Evolutionary conservation across 2,797 vertebrate genomes (phyloP), one percentile per base, ranked within the genome.

Genomic region (Argentina silus): DNA sequence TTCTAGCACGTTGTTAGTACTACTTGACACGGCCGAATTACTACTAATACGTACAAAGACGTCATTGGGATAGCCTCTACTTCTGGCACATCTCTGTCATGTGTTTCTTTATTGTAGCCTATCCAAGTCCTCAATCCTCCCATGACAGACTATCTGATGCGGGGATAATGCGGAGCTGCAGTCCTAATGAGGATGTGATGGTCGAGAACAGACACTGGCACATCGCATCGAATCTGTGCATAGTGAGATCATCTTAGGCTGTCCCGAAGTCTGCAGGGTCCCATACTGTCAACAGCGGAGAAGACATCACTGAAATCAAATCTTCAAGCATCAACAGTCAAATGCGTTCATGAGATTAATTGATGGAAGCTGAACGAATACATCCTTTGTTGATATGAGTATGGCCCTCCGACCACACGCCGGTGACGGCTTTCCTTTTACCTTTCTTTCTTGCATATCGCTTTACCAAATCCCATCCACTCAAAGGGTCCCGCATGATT

Each of bases 221-320:
- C 82, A 76, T 61, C 69, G 74, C 78, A 68, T 73, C 81, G 75
- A 64, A n/a, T 23, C 77, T n/a, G 63, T 27, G 80, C 73, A 68
- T 17, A 76, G 45, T 63, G 75, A 78, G 73, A 75, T 81, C 81
- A 75, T 62, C 10, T 60, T 10, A 51, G 51, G 72, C 55, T 62
- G 5, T 23, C 70, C 48, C 53, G 27, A 59, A 74, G 67, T 72
- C 70, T 27, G 15, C 59, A 42, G 23, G 64, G 57, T 69, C 44
- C 72, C 15, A 21, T 68, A 15, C 50, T 42, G 56, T 8, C 17
- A 27, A 47, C 21, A 42, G n/a, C 3, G 59, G 5, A 36, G 70
- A 19, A 36, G 70, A 68, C 17, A 15, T 3, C 9, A 60, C 4
- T 10, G 4, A 73, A 65, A 69, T 19, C 15, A n/a, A 15, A 21